These are phyloP conservation scores for Amiota communis DNA, from an alignment of 2,888 invertebrate species.

Conservation along the genomic window DNA sequence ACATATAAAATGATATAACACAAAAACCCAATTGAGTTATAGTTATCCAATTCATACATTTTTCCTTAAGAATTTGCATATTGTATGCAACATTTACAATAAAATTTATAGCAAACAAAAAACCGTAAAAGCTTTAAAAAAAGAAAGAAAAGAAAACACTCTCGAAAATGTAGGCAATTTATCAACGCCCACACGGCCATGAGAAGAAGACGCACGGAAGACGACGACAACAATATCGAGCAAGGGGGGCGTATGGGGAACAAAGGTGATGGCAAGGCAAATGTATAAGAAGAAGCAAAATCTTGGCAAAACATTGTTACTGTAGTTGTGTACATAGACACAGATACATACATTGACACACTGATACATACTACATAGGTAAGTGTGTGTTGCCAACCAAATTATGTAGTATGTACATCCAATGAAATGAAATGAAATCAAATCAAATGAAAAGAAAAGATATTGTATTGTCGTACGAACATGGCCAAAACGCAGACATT, in stretches of 20 bases:
- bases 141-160: neutral
- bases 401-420: neutral
- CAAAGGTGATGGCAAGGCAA: neutral
- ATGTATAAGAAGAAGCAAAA: constrained; percentile 6
- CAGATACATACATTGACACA: neutral
- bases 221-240: constrained; percentile 21
- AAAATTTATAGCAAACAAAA: constrained; percentile 25
- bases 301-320: constrained; percentile 4
- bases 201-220: neutral
- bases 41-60: neutral
- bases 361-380: no score
- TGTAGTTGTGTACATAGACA: constrained; percentile 33
- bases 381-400: constrained; percentile 5
- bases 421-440: no score
- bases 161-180: constrained; percentile 48
- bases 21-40: no score
- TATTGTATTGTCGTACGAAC: neutral
- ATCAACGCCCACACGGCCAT: constrained; percentile 59
- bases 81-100: constrained; percentile 64
- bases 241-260: constrained; percentile 38
- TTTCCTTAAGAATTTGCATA: constrained; percentile 48
- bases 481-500: constrained; percentile 57
- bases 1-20: no score
- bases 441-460: no score
- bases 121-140: neutral